Base-by-base conservation (phyloP, 2,113 vertebrate species). In the Scomber japonicus region DNA sequence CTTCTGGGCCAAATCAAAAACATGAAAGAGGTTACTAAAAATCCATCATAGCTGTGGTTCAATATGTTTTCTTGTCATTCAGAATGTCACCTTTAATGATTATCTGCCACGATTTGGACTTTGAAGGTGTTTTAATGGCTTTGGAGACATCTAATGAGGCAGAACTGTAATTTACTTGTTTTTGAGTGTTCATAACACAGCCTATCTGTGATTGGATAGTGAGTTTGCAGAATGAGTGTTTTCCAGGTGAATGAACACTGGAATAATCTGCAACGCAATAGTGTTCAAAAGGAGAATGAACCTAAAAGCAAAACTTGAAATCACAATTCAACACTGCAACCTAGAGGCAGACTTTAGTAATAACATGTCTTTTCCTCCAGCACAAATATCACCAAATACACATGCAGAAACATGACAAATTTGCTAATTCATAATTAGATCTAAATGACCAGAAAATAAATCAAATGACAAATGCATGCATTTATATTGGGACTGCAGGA, bases 271-370 rank as follows among this genome's bases (percentile, higher is more conserved):
- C 71, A 80, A 16, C 54, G n/a, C 51, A 85, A 75, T 60, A 30
- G 61, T 56, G 67, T 78, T 64, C 7, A 55, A 61, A 66, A 30
- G 1, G 19, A 19, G 4, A 12, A 70, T 21, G 45, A 31, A 30
- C 51, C 63, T 86, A 16, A 73, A n/a, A 71, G 24, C 15, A 71
- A 31, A 64, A 80, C 35, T 85, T 57, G 11, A 70, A 82, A 83
- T 48, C 51, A 48, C 12, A 66, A 82, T 62, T 73, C 88, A 91
- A 91, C 78, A 91, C 81, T 91, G 93, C 89, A 44, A 69, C 86
- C 93, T 87, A 89, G 79, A 78, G 93, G 91, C 53, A 9, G 68
- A 78, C 10, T 15, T 8, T 0, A 6, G 80, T 54, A 87, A 90
- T 67, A 87, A 27, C 89, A 87, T 31, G 8, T 13, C 14, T 46